phyloP scores from a whole-genome alignment of 2,797 vertebrate species.

The Pristis pectinata region DNA sequence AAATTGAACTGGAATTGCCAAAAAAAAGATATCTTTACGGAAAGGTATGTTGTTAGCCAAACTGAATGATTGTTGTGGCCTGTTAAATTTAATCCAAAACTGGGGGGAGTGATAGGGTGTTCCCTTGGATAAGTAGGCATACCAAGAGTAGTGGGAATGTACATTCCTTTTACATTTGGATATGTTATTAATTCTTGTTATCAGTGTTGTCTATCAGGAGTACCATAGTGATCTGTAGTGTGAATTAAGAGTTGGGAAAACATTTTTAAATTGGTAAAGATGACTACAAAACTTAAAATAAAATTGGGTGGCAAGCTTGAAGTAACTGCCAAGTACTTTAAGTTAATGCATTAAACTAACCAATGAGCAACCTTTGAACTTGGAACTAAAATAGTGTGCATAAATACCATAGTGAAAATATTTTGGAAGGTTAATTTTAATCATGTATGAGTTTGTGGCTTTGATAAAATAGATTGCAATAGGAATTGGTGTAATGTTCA shows the following conservation, averaged over 20 bases:
- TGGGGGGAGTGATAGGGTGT: not conserved
- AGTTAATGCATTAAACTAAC: not conserved
- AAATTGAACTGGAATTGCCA: not conserved
- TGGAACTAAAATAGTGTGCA: not conserved
- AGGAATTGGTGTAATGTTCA: not conserved
- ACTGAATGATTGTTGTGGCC: not conserved
- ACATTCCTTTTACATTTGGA: not conserved
- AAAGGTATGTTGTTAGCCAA: not conserved
- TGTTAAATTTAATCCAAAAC: not conserved
- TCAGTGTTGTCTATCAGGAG: not conserved
- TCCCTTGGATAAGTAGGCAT: not conserved
- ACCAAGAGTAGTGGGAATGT: not conserved
- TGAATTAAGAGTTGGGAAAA: not conserved
- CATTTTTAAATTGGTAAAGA: not conserved
- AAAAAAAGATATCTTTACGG: not conserved
- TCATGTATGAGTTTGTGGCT: not conserved
- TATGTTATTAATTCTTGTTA: not conserved
- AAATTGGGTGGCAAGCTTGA: too few species aligned
- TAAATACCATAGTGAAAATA: not conserved
- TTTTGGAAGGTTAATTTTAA: not conserved
- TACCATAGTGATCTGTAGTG: not conserved
- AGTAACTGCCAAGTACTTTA: not conserved
- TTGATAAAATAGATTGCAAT: not conserved
- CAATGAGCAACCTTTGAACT: not conserved
- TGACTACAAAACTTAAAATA: not conserved